A percentile compares a stretch with the other conserved stretches of the same genome.
Evolutionary conservation across 2,113 vertebrate species (phyloP).

Genomic region (Eulemur macaco): DNA sequence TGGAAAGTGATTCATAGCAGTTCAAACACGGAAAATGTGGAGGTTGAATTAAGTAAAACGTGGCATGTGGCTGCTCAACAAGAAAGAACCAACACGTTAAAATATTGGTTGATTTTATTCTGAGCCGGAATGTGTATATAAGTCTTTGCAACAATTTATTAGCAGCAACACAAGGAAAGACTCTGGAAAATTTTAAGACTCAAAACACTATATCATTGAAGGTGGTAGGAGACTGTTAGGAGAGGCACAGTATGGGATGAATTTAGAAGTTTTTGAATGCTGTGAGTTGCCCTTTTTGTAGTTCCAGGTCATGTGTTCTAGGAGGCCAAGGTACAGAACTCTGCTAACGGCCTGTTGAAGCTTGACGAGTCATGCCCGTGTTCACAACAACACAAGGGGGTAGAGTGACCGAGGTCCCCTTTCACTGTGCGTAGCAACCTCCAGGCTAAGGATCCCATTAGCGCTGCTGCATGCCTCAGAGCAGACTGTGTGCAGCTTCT

Average conservation of each 20-base stretch:
- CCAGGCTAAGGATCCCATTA: too few species aligned
- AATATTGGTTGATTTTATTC: neutral
- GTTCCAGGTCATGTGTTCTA: neutral
- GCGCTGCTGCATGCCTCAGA: neutral
- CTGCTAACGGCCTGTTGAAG: neutral
- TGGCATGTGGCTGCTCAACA: neutral
- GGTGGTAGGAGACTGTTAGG: neutral
- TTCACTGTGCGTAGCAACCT: too few species aligned
- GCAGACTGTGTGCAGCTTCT: accelerated
- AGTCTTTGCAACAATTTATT: neutral
- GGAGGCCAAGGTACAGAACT: neutral
- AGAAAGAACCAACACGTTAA: neutral
- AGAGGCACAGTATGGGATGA: neutral
- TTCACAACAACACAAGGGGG: neutral
- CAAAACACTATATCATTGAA: neutral
- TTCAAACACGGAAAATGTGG: neutral
- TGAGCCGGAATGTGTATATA: neutral
- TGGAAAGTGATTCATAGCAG: neutral
- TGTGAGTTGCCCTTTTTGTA: neutral
- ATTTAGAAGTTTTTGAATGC: neutral
- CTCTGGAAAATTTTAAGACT: neutral
- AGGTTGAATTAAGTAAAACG: neutral
- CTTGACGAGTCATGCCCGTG: neutral
- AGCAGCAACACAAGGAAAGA: neutral
- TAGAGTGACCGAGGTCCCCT: neutral